Evolutionary conservation across 2,797 vertebrate species (phyloP), one percentile per base, ranked within the genome.

Genomic region (Buphagus erythrorhynchus): DNA sequence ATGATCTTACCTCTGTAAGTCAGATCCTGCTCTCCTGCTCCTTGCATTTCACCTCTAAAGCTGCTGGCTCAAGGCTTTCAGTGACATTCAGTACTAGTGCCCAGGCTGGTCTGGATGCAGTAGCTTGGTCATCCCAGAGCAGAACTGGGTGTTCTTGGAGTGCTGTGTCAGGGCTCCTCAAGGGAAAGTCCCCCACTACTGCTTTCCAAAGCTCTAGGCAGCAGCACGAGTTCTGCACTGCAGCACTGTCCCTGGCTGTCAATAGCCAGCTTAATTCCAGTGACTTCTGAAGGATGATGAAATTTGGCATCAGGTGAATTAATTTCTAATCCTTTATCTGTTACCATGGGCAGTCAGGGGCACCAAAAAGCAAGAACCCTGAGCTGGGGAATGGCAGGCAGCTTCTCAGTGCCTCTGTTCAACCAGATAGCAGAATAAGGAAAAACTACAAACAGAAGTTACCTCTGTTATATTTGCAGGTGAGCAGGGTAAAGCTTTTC

Each of bases 171-270:
- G 36, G 11, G 9, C 24, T 79, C n/a, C 31, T 69, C 19, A 38
- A 43, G 19, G 11, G 1, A 33, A 75, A 14, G 21, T 38, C 13
- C 12, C 7, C 13, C 0, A 0, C 12, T 61, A 24, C 18, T 77
- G 36, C 8, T 74, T 69, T 72, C 59, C n/a, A 55, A 86, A 73
- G 17, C 20, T 20, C 16, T 10, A 59, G 63, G 59, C 52, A 71
- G 52, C 55, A 84, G 43, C 36, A 3, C 0, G 1, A 57, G 61
- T 38, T 86, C 45, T 73, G 33, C n/a, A 16, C 33, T 79, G 51
- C 46, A 76, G 1, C 16, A 25, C 25, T 2, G 9, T 35, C 14
- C 48, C 16, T 10, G 25, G 38, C 51, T 84, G 65, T 29, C 74
- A 14, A 51, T 59, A 73, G 57, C 71, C 74, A 77, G 58, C 12